Evolutionary conservation across 64 coral and sea anemone species (phyloP).

Genomic region (Anthopleura sola): DNA sequence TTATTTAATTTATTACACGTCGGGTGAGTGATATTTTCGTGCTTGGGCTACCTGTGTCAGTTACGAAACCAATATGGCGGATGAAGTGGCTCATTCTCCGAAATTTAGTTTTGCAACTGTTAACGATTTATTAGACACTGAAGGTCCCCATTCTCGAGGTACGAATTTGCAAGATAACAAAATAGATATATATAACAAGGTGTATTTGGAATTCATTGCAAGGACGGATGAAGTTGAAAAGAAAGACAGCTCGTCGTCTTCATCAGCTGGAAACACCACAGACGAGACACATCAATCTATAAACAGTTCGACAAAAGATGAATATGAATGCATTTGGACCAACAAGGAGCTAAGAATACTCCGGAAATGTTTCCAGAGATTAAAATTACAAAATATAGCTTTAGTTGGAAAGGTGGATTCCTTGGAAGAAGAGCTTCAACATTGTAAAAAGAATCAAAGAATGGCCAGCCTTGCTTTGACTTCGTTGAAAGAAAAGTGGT

Average conservation of each 20-base stretch:
- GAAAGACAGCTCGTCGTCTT: neutral
- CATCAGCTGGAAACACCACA: neutral
- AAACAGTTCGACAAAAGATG: neutral
- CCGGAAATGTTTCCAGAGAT: slow-evolving; percentile 68
- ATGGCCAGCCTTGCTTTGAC: neutral
- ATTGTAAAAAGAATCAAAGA: slow-evolving; percentile 46
- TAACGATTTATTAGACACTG: neutral
- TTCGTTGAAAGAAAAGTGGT: slow-evolving; percentile 39
- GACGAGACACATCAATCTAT: neutral
- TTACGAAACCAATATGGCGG: neutral
- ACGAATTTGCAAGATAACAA: neutral
- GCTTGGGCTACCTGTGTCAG: neutral
- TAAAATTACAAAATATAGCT: slow-evolving; percentile 78
- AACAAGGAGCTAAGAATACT: slow-evolving; percentile 58
- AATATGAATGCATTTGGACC: slow-evolving; percentile 59
- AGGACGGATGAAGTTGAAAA: neutral
- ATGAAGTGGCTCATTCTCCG: neutral
- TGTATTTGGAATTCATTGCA: neutral
- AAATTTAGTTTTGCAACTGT: slow-evolving; percentile 1
- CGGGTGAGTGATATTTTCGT: no score
- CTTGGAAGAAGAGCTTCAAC: slow-evolving; percentile 9
- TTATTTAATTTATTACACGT: no score
- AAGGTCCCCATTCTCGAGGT: neutral
- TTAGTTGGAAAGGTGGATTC: slow-evolving; percentile 56
- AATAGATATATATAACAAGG: neutral